Evolutionary conservation across 2,113 vertebrate species (phyloP).

Genomic region (Telmatochromis sp.): DNA sequence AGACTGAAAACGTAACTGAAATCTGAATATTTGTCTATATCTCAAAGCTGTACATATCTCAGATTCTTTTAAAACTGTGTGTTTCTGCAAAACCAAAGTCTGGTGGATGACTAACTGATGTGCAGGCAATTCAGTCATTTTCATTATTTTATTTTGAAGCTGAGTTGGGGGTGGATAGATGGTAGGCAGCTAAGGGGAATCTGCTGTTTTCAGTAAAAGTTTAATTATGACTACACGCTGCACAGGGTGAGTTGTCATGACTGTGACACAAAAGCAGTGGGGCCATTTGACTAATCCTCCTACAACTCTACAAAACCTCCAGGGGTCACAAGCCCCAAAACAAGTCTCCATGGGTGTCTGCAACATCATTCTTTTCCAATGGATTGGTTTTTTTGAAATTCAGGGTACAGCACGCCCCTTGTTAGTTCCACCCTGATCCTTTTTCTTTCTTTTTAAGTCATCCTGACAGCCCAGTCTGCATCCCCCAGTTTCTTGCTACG

Average conservation of each 20-base stretch:
- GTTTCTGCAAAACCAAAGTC: background rate
- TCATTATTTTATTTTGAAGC: background rate
- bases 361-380: slow-evolving; percentile 53
- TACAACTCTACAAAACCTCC: slow-evolving; percentile 6
- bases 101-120: background rate
- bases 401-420: slow-evolving; percentile 45
- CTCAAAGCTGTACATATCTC: background rate
- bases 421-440: slow-evolving; percentile 67
- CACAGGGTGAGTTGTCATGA: slow-evolving; percentile 60
- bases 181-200: background rate
- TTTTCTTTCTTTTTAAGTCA: slow-evolving; percentile 11
- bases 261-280: slow-evolving; percentile 59
- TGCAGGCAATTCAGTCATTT: background rate
- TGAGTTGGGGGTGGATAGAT: background rate
- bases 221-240: slow-evolving; percentile 69
- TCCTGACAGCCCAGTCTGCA: slow-evolving; percentile 10
- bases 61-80: background rate
- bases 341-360: slow-evolving; percentile 58
- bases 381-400: slow-evolving; percentile 35
- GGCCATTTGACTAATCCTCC: slow-evolving; percentile 44
- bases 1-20: background rate
- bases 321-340: slow-evolving; percentile 54
- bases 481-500: background rate
- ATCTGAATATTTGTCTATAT: background rate
- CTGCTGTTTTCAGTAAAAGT: slow-evolving; percentile 49